Base-by-base conservation (phyloP, 2,888 invertebrate species). In the Melangyna quadrimaculata region DNA sequence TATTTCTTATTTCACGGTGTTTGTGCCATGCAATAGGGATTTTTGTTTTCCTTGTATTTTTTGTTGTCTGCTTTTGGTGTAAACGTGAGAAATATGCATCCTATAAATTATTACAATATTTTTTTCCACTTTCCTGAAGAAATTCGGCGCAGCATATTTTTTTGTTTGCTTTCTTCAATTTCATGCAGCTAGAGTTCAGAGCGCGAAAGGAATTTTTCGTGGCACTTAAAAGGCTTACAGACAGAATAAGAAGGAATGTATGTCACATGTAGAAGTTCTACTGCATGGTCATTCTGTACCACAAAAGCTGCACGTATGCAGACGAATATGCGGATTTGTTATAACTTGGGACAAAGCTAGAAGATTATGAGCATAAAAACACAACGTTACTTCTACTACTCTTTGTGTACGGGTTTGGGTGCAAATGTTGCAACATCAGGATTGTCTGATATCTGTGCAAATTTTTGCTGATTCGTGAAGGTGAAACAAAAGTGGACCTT, bases 41-140 rank as follows among this genome's bases (percentile, higher is more conserved):
- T 63, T 12, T 40, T 53, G 22, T 45, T 6, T 14, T 43, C 12
- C 10, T 14, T 24, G 29, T 12, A 29, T 10, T 37, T 14, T n/a
- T n/a, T n/a, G n/a, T n/a, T 37, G 19, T 79, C 65, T 59, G 45
- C 14, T 35, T 79, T 75, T 80, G 71, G 70, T 86, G 69, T 72
- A 77, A 80, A 80, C 86, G 86, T 86, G 86, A 86, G 86, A 86
- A 86, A 86, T 67, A 69, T 69, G 51, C 77, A 77, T 86, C 80
- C 70, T 70, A 86, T 86, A 80, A 86, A 86, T 80, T 80, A 80
- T 86, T 80, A 73, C 63, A 70, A 73, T 79, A 80, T 77, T 80
- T 75, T 77, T 80, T 75, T 59, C 75, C 59, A 73, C 78, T 83
- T 61, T 78, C 63, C 57, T 75, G 69, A 19, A 57, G 70, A 74